phyloP scores from a whole-genome alignment of 2,113 vertebrate genomes.

The Mastomys coucha region DNA sequence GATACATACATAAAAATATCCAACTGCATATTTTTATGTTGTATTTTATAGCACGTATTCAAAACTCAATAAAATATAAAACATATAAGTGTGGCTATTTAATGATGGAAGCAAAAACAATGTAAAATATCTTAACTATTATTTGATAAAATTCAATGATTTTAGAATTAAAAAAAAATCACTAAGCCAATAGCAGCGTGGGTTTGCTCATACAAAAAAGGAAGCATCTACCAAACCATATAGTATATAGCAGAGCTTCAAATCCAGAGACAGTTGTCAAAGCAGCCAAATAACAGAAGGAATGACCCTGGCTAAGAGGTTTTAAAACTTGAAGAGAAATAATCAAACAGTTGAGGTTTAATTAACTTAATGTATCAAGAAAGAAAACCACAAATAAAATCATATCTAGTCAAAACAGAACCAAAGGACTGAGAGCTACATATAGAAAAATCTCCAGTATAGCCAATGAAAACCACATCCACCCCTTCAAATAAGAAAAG shows the following conservation, averaged over 20 bases:
- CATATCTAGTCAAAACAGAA: background rate
- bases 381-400: conserved; percentile 13
- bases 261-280: background rate
- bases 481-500: background rate
- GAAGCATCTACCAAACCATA: background rate
- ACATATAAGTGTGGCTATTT: background rate
- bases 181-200: background rate
- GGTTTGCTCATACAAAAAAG: background rate
- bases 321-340: background rate
- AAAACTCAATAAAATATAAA: background rate
- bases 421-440: background rate
- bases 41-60: background rate
- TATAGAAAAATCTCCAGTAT: background rate
- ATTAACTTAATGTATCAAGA: background rate
- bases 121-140: background rate
- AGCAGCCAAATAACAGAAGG: background rate
- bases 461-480: background rate
- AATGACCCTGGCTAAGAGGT: background rate
- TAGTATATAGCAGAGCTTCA: background rate
- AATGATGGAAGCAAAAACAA: background rate
- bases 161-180: background rate
- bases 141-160: background rate
- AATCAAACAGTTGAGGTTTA: background rate
- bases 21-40: background rate
- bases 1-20: background rate